Base-by-base conservation (phyloP, 2,888 invertebrate species). In the Chrysolina americana region DNA sequence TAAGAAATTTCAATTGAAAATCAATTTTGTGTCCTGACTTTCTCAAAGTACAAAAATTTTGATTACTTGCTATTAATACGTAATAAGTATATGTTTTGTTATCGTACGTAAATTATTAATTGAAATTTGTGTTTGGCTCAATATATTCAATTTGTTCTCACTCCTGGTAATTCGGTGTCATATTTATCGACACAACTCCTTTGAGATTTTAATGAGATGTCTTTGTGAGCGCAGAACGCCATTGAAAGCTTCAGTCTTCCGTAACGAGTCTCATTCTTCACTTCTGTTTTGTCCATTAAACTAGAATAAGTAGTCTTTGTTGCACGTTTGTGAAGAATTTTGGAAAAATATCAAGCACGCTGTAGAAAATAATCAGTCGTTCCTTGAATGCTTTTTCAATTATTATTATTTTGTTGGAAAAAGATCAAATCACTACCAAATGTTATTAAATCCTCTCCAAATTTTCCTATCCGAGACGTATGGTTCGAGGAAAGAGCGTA, bases 151-250 rank as follows among this genome's bases (percentile, higher is more conserved):
- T 53, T 21, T 2, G 21, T 53, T 19, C 53, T 21, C 17, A 48
- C 48, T 48, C 9, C 36, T 3, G 36, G 36, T 36, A 36, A 36
- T 6, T 36, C 10, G 48, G 48, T 17, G 17, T 48, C 17, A 48
- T 48, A 48, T 48, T 17, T 17, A 48, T 48, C 48, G 48, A 48
- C 17, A 48, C 17, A 17, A 17, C 17, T 48, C 48, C 9, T 48
- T 48, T 21, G 23, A 53, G 13, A 53, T 53, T 53, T 53, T 53
- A 53, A 53, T 53, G 53, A 53, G 53, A 53, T 21, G 17, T 53
- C 53, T 53, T 53, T 53, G 23, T 53, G 23, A 53, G 5, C 13
- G 53, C 19, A 19, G 19, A 53, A 53, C 11, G 21, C 21, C 53
- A 21, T 53, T 53, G 53, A 53, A 53, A 53, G 53, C 53, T 9